phyloP scores from a whole-genome alignment of 2,888 invertebrate species.

The Taenaris catops region DNA sequence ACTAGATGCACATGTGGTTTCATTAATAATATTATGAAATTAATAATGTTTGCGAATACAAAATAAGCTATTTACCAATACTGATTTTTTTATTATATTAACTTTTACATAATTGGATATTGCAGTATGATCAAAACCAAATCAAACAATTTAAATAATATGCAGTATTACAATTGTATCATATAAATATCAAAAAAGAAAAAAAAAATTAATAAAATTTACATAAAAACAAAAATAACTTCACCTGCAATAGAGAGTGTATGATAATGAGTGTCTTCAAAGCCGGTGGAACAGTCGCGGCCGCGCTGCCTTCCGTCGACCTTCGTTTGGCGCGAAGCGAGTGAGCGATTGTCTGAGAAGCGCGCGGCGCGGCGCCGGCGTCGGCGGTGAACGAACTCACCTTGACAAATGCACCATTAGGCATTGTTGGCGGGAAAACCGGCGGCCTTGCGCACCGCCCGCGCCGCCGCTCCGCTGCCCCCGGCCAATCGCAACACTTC shows the following conservation, averaged over 20 bases:
- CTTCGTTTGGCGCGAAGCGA: constrained; percentile 63
- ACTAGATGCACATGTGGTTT: no score
- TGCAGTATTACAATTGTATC: no score
- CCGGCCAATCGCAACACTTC: constrained; percentile 67
- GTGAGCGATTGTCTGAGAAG: constrained; percentile 56
- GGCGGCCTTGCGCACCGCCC: constrained; percentile 74
- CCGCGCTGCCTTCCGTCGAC: constrained; percentile 66
- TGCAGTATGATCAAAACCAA: no score
- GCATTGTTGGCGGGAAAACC: constrained; percentile 80
- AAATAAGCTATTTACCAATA: no score
- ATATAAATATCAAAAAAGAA: no score
- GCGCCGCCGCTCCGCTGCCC: constrained; percentile 54
- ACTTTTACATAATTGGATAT: no score
- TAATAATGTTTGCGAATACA: no score
- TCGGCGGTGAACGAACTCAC: constrained; percentile 79
- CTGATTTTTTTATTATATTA: no score
- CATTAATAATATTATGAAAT: no score
- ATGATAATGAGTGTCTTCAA: constrained; percentile 58
- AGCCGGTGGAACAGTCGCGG: constrained; percentile 41
- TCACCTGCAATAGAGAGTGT: constrained; percentile 63
- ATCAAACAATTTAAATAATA: no score
- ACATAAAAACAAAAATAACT: constrained; percentile 40
- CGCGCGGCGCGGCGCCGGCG: constrained; percentile 50
- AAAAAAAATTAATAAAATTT: no score
- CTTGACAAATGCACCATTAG: constrained; percentile 81